These are phyloP conservation scores for Antennarius striatus DNA, from an alignment of 2,113 vertebrate genomes.

Conservation along the genomic window DNA sequence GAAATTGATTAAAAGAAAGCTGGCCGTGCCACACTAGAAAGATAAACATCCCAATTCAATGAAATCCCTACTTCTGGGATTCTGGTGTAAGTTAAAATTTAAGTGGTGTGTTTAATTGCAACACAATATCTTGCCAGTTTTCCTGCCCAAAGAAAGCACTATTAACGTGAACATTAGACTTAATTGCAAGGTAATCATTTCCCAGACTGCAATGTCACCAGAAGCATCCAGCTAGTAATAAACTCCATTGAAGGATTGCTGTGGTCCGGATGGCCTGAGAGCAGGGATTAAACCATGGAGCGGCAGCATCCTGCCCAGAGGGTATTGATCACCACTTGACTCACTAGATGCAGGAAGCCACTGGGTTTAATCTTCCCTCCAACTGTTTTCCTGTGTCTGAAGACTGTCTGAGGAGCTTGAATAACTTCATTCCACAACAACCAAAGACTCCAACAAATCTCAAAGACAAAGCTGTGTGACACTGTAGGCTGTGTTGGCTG, in stretches of 20 bases:
- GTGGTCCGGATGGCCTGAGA: slow-evolving; percentile 69
- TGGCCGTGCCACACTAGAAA: slow-evolving; percentile 6
- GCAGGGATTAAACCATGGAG: slow-evolving; percentile 63
- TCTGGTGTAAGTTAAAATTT: slow-evolving; percentile 22
- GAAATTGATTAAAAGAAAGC: slow-evolving; percentile 6
- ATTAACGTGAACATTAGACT: slow-evolving; percentile 47
- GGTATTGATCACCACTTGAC: slow-evolving; percentile 72
- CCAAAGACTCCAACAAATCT: slow-evolving; percentile 40
- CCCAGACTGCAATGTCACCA: slow-evolving; percentile 49
- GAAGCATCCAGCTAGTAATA: slow-evolving; percentile 50
- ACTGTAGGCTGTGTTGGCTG: slow-evolving; percentile 27
- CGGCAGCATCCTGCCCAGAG: slow-evolving; percentile 61
- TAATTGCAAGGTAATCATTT: slow-evolving; percentile 60
- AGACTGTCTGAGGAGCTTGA: slow-evolving; percentile 49
- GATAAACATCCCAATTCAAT: slow-evolving; percentile 13
- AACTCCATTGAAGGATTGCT: slow-evolving; percentile 48
- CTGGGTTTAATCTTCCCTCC: slow-evolving; percentile 48
- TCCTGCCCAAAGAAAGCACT: slow-evolving; percentile 31
- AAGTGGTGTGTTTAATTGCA: slow-evolving; percentile 13
- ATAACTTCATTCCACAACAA: slow-evolving; percentile 64
- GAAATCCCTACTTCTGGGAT: neutral
- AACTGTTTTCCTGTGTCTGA: slow-evolving; percentile 67
- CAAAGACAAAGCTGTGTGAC: slow-evolving; percentile 48
- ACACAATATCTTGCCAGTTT: slow-evolving; percentile 34
- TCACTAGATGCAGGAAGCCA: slow-evolving; percentile 65